Evolutionary conservation across 1,140 invertebrate species (phyloP).

Genomic region (Ostrea denselamellosa): DNA sequence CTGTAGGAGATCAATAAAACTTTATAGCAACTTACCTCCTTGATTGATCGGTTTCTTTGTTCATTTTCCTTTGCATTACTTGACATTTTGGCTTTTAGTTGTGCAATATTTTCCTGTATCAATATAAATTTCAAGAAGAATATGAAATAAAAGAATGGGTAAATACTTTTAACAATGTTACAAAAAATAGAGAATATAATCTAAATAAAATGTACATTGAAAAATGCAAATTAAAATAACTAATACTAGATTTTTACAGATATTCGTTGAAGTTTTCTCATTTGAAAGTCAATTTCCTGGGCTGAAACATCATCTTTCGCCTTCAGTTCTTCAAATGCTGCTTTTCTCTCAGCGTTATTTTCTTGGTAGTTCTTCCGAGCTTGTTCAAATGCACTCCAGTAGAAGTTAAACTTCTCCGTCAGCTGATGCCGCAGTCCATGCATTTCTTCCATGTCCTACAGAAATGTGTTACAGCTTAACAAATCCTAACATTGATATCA

Average conservation of each 20-base stretch:
- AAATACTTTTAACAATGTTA: neutral
- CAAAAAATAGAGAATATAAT: neutral
- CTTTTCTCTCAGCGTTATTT: slow-evolving; percentile 77
- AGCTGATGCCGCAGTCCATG: slow-evolving; percentile 76
- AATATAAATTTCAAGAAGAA: neutral
- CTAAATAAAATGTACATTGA: neutral
- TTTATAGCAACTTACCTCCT: slow-evolving; percentile 69
- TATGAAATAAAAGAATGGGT: neutral
- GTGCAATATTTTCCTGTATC: slow-evolving; percentile 72
- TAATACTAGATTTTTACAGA: neutral
- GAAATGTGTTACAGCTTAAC: neutral
- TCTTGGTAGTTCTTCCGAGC: slow-evolving; percentile 77
- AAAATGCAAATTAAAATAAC: neutral
- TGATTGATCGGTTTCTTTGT: slow-evolving; percentile 74
- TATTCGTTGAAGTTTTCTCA: slow-evolving; percentile 78
- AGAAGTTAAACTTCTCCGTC: slow-evolving; percentile 75
- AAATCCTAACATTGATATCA: neutral
- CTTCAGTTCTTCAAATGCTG: slow-evolving; percentile 77
- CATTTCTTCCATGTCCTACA: slow-evolving; percentile 79
- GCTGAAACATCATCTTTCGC: slow-evolving; percentile 78
- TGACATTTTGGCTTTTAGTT: slow-evolving; percentile 74
- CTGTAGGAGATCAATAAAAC: no score
- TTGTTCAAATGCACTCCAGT: slow-evolving; percentile 76
- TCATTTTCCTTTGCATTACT: slow-evolving; percentile 76
- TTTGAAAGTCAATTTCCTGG: slow-evolving; percentile 78